Evolutionary conservation across 1,140 invertebrate species (phyloP).

Genomic region (Achatina immaculata): DNA sequence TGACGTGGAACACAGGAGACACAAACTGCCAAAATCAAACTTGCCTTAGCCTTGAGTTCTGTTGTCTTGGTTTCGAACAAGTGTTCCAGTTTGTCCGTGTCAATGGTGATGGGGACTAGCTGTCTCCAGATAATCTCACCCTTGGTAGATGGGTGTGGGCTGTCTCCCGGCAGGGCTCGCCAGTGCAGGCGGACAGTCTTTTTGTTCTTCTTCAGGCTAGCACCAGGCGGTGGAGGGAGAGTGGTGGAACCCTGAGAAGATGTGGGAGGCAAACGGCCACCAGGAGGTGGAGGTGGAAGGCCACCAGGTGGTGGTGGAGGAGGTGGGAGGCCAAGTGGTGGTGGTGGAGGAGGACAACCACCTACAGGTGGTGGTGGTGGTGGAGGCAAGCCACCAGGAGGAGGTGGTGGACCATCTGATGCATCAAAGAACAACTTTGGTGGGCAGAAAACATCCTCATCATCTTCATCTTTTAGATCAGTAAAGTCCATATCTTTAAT

Average conservation of each 20-base stretch:
- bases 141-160: constrained; percentile 76
- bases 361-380: background rate
- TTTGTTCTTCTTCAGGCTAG: constrained; percentile 84
- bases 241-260: constrained; percentile 65
- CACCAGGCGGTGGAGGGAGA: constrained; percentile 70
- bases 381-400: constrained; percentile 35
- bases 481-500: constrained; percentile 97
- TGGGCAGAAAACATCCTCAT: constrained; percentile 68
- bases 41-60: constrained; percentile 90
- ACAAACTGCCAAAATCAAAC: constrained; percentile 37
- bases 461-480: constrained; percentile 81
- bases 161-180: constrained; percentile 81
- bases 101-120: constrained; percentile 82
- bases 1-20: too few relatives aligned
- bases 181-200: constrained; percentile 99
- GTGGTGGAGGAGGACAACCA: constrained; percentile 71
- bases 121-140: constrained; percentile 95
- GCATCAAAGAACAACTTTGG: constrained; percentile 44
- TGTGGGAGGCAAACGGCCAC: constrained; percentile 72
- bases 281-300: constrained; percentile 61
- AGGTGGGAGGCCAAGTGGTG: constrained; percentile 68
- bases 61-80: constrained; percentile 97
- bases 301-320: constrained; percentile 61
- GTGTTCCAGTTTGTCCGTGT: constrained; percentile 94
- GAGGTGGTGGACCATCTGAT: constrained; percentile 69